Percentiles rank a stretch among this genome's conserved stretches.
Conservation (phyloP, 2,113 vertebrate genomes). For the Phycodurus eques region DNA sequence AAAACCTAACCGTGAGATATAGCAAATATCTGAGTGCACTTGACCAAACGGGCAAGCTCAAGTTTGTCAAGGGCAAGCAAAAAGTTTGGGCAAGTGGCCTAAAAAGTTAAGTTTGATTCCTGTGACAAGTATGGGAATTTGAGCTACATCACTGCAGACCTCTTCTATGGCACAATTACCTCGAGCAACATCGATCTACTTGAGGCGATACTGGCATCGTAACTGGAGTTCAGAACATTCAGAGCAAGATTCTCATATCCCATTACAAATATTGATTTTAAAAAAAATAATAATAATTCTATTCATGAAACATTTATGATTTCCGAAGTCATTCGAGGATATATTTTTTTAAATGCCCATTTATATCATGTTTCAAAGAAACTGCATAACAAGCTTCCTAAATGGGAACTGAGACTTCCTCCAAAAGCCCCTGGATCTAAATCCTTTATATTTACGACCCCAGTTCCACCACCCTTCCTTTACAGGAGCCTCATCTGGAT, state of each 20-base stretch:
- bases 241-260: not conserved
- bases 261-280: not conserved
- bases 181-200: not conserved
- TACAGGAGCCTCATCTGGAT: constrained; percentile 66
- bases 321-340: not conserved
- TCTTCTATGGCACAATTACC: not conserved
- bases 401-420: constrained; percentile 50
- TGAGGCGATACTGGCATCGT: not conserved
- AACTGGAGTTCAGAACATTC: not conserved
- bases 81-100: no score
- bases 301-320: no score
- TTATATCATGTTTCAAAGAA: constrained; percentile 22
- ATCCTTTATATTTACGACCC: constrained; percentile 65
- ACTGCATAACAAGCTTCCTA: constrained; percentile 51
- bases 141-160: not conserved
- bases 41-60: no score
- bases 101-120: no score
- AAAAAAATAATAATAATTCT: not conserved
- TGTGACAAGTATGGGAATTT: not conserved
- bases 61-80: no score
- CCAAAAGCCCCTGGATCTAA: constrained; percentile 50
- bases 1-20: no score
- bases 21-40: no score
- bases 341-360: not conserved
- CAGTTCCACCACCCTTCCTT: constrained; percentile 53